These are phyloP conservation scores for Tychaedon coryphoeus DNA, from an alignment of 2,113 vertebrate genomes.

Conservation along the genomic window DNA sequence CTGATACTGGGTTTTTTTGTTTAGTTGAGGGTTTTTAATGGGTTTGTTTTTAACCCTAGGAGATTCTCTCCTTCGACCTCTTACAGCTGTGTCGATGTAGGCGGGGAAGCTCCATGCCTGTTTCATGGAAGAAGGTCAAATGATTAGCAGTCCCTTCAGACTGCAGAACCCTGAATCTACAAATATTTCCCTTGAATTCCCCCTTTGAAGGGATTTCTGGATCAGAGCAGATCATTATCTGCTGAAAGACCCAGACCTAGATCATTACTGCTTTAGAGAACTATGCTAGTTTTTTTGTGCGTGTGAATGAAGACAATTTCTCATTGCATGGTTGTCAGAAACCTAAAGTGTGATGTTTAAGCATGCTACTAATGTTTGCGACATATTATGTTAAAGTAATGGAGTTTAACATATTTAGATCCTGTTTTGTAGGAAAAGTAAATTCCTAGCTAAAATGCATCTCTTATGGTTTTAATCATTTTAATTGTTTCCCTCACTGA, in stretches of 20 bases:
- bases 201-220: not conserved
- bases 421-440: not conserved
- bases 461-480: not conserved
- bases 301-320: not conserved
- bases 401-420: not conserved
- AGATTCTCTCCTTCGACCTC: not conserved
- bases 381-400: not conserved
- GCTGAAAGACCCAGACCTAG: not conserved
- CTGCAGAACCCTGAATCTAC: not conserved
- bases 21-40: not conserved
- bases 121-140: constrained; percentile 3
- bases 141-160: constrained; percentile 11
- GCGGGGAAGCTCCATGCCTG: not conserved
- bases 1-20: not conserved
- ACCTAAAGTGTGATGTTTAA: not conserved
- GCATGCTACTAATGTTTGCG: not conserved
- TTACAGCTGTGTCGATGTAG: not conserved
- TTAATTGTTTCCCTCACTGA: not conserved
- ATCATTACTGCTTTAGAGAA: not conserved
- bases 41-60: not conserved
- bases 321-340: not conserved
- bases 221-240: constrained; percentile 10
- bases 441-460: not conserved
- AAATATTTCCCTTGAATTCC: not conserved
- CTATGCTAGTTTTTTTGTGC: not conserved